Evolutionary conservation across 2,797 vertebrate genomes (phyloP), one percentile per base, ranked within the genome.

Genomic region (Chanos chanos): DNA sequence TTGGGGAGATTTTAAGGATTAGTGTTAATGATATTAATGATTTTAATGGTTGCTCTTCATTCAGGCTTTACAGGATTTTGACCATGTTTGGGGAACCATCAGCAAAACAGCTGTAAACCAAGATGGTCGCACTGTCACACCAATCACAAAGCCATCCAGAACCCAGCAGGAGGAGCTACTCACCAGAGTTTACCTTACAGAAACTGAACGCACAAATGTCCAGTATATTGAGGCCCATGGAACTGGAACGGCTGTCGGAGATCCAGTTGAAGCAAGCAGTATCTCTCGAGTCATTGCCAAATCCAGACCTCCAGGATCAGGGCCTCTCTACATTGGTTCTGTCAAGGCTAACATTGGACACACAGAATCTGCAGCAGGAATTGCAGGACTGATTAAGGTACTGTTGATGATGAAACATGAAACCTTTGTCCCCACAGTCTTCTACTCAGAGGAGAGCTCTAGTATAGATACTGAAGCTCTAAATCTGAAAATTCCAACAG

Each of bases 341-440:
- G 87, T 96, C 56, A 96, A 94, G 81, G 85, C 93, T 52, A 95
- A 95, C 72, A 92, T 94, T 34, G 94, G 93, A 66, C 93, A 95
- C 57, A 90, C 90, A 0, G 92, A 94, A 73, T 94, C 94, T 39
- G 92, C 92, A n/a, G 90, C 92, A 3, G 93, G 93, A 64, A 85
- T 92, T 39, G 93, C 93, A 0, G 90, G 81, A 39, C 83, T 94
- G 3, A 94, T 95, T 67, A 96, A 94, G 81, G 90, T 96, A 55
- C 89, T 96, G 7, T 71, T 96, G 33, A 94, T 96, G 93, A 93
- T 94, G 90, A 89, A 89, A 55, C 83, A 95, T 27, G 78, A 83
- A 54, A 92, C 86, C 22, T 86, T 94, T 51, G 92, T 92, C 41
- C 92, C 92, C 1, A 89, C 93, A 1, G 67, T 94, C 54, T 90